Percentiles rank a stretch among this genome's conserved stretches.
phyloP scores from a whole-genome alignment of 2,888 invertebrate species.

The Meliscaeva auricollis region DNA sequence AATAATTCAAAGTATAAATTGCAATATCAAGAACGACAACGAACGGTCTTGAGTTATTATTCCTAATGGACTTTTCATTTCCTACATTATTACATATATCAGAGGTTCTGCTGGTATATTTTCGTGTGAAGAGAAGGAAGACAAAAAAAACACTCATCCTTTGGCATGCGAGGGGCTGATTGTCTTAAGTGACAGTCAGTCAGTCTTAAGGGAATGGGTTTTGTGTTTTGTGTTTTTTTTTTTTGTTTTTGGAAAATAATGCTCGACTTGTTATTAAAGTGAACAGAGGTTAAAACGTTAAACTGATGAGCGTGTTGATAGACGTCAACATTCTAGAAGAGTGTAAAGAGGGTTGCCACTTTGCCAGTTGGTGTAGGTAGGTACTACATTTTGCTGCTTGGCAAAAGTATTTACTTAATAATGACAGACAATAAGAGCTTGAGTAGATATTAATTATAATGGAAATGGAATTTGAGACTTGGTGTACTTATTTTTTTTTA shows the following conservation, averaged over 20 bases:
- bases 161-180: background rate
- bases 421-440: constrained; percentile 48
- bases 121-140: background rate
- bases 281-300: background rate
- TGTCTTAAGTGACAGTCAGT: background rate
- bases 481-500: constrained; percentile 1
- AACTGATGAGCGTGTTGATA: background rate
- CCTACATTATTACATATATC: background rate
- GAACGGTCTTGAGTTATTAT: constrained; percentile 19
- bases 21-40: background rate
- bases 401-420: constrained; percentile 44
- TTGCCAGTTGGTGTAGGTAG: too few relatives aligned
- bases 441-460: constrained; percentile 50
- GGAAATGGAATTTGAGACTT: constrained; percentile 56
- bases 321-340: background rate
- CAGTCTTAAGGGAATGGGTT: background rate
- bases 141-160: background rate
- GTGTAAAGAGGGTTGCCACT: background rate
- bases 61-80: constrained; percentile 33
- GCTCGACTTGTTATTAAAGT: background rate
- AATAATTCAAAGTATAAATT: constrained; percentile 10
- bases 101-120: background rate
- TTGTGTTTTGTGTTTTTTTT: background rate
- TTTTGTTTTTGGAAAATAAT: background rate
- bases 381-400: too few relatives aligned